These are phyloP conservation scores for Triplophysa tibetana DNA, from an alignment of 2,113 vertebrate species.

Conservation along the genomic window DNA sequence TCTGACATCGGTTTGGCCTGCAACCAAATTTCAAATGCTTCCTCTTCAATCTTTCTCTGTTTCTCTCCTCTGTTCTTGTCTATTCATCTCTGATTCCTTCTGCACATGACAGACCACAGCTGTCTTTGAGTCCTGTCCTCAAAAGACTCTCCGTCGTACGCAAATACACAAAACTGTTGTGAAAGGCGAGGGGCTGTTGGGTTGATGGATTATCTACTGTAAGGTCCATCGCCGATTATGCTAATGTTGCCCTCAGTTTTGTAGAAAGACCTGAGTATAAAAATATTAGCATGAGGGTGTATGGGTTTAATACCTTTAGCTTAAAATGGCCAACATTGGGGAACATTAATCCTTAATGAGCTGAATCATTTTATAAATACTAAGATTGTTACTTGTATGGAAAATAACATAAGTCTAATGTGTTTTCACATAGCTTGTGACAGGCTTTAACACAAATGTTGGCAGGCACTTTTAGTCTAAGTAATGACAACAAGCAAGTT, in stretches of 20 bases:
- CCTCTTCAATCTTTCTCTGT: background rate
- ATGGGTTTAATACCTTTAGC: background rate
- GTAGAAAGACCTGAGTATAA: background rate
- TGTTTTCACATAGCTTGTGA: too few species aligned
- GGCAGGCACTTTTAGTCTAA: background rate
- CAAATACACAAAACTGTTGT: conserved; percentile 22
- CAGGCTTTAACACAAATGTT: too few species aligned
- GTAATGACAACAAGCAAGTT: background rate
- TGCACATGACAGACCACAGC: conserved; percentile 56
- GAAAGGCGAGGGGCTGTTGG: background rate
- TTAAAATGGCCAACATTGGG: background rate
- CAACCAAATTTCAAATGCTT: conserved; percentile 28
- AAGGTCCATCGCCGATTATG: background rate
- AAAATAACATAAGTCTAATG: background rate
- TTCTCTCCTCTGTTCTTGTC: conserved; percentile 25
- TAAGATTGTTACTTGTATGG: background rate
- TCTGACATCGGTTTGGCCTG: background rate
- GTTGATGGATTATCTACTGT: conserved; percentile 1
- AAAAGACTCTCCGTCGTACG: background rate
- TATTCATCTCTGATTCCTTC: conserved; percentile 42
- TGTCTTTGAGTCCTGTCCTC: conserved; percentile 48
- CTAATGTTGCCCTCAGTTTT: background rate
- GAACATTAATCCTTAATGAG: background rate
- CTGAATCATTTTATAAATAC: background rate
- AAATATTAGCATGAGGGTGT: background rate